Evolutionary conservation across 1,140 invertebrate genomes (phyloP).

Genomic region (Hypothenemus hampei): DNA sequence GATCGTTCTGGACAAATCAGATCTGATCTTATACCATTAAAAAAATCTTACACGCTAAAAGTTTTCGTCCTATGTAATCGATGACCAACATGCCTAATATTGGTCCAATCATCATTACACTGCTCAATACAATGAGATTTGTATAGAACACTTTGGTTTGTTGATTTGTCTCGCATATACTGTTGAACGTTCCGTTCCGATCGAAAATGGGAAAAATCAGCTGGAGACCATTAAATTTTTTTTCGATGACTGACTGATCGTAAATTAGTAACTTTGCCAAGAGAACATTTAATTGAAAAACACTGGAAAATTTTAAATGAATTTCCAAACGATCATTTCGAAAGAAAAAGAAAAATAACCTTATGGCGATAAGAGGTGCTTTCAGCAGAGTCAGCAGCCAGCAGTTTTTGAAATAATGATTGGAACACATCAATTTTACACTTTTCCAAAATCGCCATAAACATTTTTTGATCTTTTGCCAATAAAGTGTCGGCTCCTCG

Average conservation of each 20-base stretch:
- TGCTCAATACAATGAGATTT: constrained; percentile 4
- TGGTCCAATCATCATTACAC: constrained; percentile 3
- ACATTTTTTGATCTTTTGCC: constrained; percentile 1
- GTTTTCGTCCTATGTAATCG: constrained; percentile 14
- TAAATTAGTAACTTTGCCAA: constrained; percentile 8
- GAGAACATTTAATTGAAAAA: constrained; percentile 9
- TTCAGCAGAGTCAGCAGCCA: constrained; percentile 4
- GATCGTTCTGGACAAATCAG: not conserved
- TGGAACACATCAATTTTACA: constrained; percentile 12
- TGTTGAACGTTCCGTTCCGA: not conserved
- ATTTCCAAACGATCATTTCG: too few relatives aligned
- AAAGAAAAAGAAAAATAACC: constrained; percentile 7
- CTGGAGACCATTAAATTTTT: constrained; percentile 2
- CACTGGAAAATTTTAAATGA: not conserved
- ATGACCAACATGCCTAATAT: constrained; percentile 7
- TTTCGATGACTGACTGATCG: not conserved
- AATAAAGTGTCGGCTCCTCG: not conserved
- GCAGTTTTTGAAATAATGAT: not conserved
- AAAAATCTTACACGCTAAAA: constrained; percentile 6
- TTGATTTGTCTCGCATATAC: constrained; percentile 3
- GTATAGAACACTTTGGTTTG: constrained; percentile 7
- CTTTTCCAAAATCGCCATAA: constrained; percentile 1
- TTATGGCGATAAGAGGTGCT: constrained; percentile 9
- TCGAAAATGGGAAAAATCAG: not conserved
- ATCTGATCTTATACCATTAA: not conserved